phyloP scores from a whole-genome alignment of 2,113 vertebrate genomes.

The Phyllostomus hastatus region DNA sequence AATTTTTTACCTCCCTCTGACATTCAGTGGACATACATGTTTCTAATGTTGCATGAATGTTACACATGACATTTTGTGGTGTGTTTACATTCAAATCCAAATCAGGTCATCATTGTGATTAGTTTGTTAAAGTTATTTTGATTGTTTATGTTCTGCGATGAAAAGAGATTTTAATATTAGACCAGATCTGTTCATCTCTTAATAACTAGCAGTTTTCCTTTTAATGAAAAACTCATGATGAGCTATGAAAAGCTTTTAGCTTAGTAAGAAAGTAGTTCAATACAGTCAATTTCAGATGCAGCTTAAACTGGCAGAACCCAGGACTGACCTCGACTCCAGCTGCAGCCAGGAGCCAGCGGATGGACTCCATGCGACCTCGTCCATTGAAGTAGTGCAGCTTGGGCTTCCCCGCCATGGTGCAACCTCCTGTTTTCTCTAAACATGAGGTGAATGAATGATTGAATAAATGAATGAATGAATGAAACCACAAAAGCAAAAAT shows the following conservation, averaged over 20 bases:
- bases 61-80: background rate
- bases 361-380: slow-evolving; percentile 87
- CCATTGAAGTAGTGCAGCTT: slow-evolving; percentile 85
- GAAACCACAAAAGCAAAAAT: background rate
- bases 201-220: background rate
- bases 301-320: background rate
- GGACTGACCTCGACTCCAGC: slow-evolving; percentile 82
- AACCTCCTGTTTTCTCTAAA: background rate
- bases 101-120: background rate
- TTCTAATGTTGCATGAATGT: background rate
- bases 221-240: background rate
- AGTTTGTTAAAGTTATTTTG: background rate
- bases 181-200: background rate
- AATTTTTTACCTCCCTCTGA: background rate
- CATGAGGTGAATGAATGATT: background rate
- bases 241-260: background rate
- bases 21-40: background rate
- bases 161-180: background rate
- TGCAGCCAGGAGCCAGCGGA: slow-evolving; percentile 87
- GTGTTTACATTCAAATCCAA: background rate
- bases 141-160: background rate
- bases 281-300: background rate
- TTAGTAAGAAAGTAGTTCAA: background rate
- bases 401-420: slow-evolving; percentile 81
- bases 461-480: background rate